Evolutionary conservation across 2,888 invertebrate species (phyloP).

Genomic region (Oscheius sp.): DNA sequence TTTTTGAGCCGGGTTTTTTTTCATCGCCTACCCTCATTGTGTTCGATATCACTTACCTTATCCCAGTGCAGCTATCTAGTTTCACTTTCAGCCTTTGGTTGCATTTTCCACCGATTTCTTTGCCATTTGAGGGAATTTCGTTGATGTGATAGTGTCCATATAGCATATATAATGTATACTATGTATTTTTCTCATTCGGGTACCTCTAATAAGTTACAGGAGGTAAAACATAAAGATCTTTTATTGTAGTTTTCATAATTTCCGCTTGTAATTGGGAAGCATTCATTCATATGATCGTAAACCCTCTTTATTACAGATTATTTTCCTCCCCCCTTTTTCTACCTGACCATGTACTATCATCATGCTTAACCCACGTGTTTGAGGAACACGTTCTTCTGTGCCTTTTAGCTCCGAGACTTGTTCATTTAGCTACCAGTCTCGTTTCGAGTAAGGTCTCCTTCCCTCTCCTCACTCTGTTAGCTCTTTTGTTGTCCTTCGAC

Average conservation of each 20-base stretch:
- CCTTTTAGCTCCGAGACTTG: neutral
- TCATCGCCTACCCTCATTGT: neutral
- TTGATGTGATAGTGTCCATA: neutral
- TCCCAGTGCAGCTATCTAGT: neutral
- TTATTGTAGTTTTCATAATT: neutral
- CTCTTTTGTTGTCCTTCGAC: too few species aligned
- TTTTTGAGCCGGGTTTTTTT: conserved; percentile 11
- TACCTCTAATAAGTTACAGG: neutral
- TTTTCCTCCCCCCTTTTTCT: neutral
- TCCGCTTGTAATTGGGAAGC: neutral
- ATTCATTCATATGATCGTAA: conserved; percentile 1
- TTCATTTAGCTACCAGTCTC: neutral
- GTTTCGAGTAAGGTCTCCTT: neutral
- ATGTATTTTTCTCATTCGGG: conserved; percentile 1
- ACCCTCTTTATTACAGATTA: neutral
- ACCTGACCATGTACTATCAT: neutral
- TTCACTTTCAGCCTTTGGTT: neutral
- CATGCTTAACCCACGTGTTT: neutral
- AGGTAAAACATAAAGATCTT: neutral
- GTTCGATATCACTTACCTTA: neutral
- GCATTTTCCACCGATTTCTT: neutral
- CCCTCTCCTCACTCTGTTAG: neutral
- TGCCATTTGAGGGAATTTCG: neutral
- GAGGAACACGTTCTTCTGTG: neutral
- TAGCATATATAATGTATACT: neutral